Base-by-base conservation (phyloP, 2,113 vertebrate genomes). In the Pionites leucogaster region DNA sequence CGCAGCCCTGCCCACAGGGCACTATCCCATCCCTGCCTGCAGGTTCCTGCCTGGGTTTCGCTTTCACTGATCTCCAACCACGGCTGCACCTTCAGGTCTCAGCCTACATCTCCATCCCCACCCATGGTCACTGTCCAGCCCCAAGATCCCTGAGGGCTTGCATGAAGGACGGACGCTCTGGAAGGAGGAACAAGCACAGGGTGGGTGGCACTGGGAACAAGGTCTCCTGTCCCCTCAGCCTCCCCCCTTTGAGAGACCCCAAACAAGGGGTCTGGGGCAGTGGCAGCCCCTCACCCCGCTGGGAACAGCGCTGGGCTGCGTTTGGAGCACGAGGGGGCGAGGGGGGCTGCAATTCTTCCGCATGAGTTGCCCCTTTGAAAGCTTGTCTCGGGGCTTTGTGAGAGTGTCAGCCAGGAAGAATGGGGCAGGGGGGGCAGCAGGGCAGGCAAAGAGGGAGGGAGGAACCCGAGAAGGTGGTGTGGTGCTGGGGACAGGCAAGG, bases 321-420 rank as follows among this genome's bases (percentile, higher is more conserved):
- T 94, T 83, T 23, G 80, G 71, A 91, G 81, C 76, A 23, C 18
- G n/a, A 70, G 29, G 88, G 86, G 87, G 52, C 4, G 53, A 77
- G 82, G 75, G 92, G 90, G 74, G 78, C 82, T 83, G 85, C 77
- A 37, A 96, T 95, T 95, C 94, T 96, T 95, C 92, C 94, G 95
- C 94, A 93, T 96, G 92, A 95, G 92, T 87, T 95, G 90, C 94
- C 94, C 87, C 95, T 96, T 96, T 96, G 92, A 96, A 93, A 83
- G 92, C 92, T 69, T 11, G 68, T 95, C 95, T 49, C 12, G 25
- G 90, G 94, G 95, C 95, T 96, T 96, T 96, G 95, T 96, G 92
- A 85, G 90, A 88, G 75, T 88, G 95, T 96, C 95, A 95, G 92
- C 10, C 67, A 8, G 79, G 86, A 96, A 95, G 95, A 96, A 96